Base-by-base conservation (phyloP, 2,797 vertebrate genomes). In the Aplochiton taeniatus region DNA sequence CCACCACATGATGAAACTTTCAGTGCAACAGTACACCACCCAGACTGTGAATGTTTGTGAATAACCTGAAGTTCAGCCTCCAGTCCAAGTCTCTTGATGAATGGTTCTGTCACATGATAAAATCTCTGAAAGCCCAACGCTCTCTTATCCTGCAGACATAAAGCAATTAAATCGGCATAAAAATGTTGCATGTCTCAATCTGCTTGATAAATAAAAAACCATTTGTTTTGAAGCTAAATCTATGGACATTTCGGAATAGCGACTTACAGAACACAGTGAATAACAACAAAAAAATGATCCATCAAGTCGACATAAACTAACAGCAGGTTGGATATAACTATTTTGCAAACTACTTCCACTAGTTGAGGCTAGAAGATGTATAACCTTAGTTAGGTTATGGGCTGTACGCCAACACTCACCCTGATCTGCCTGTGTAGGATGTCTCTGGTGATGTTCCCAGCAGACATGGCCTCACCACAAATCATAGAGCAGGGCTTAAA, bases 1-100 rank as follows among this genome's bases (percentile, higher is more conserved):
- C 43, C 17, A 8, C 47, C 4, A 47, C 41, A 41, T 17, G 20
- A 47, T 14, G 16, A 4, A 58, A 9, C 12, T 47, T 14, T 11
- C 20, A 11, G 11, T 9, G 4, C 11, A 48, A 14, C 11, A 48
- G 11, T 14, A 8, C 47, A 48, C 47, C 47, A 48, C 47, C 11
- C 14, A 12, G 47, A 48, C 48, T 31, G 31, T 20, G 4, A 9
- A 53, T 53, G n/a, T 16, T 41, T 19, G 18, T 47, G 11, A n/a
- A n/a, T 67, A n/a, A 99, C 98, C 95, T 99, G 96, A 68, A 99
- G 88, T 76, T 99, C 98, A 11, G 96, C 94, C 79, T 99, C 98
- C 31, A 99, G 92, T 73, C 97, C 97, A 68, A 99, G 93, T 61
- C 97, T 93, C 61, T 95, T 96, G 78, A 99, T 98, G 80, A 99